phyloP scores from a whole-genome alignment of 2,113 vertebrate genomes.

The Capreolus pygargus region DNA sequence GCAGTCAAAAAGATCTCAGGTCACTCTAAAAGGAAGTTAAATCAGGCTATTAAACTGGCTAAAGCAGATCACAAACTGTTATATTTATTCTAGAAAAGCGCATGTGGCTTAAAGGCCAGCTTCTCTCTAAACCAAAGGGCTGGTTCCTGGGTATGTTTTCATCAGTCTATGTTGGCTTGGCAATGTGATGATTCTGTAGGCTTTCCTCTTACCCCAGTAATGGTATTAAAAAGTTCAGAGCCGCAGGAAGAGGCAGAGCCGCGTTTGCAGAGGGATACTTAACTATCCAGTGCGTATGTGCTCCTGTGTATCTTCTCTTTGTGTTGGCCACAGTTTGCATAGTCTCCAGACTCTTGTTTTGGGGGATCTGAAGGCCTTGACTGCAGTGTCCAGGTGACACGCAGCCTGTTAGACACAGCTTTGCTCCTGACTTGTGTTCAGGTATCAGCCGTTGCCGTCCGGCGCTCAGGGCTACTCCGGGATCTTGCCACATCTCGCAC shows the following conservation, averaged over 20 bases:
- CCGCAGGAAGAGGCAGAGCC: neutral
- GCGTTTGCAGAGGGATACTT: neutral
- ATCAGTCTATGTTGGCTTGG: neutral
- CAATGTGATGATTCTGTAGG: neutral
- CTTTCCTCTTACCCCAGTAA: neutral
- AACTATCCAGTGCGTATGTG: neutral
- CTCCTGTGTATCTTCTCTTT: neutral
- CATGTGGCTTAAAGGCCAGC: neutral
- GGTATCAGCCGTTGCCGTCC: neutral
- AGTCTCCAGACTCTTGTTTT: neutral
- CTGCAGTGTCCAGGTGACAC: neutral
- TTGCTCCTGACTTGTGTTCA: neutral
- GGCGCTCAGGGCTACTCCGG: neutral
- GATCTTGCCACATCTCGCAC: neutral
- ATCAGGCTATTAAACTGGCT: neutral
- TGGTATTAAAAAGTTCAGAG: neutral
- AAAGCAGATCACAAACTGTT: neutral
- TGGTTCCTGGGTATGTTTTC: neutral
- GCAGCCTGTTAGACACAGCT: neutral
- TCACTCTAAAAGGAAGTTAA: conserved; percentile 29
- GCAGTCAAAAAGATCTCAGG: neutral
- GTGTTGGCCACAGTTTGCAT: neutral
- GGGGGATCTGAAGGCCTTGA: neutral
- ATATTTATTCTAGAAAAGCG: neutral
- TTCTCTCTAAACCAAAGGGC: neutral